Conservation (phyloP, 1,140 invertebrate genomes). For the Leptinotarsa undecemlineata region DNA sequence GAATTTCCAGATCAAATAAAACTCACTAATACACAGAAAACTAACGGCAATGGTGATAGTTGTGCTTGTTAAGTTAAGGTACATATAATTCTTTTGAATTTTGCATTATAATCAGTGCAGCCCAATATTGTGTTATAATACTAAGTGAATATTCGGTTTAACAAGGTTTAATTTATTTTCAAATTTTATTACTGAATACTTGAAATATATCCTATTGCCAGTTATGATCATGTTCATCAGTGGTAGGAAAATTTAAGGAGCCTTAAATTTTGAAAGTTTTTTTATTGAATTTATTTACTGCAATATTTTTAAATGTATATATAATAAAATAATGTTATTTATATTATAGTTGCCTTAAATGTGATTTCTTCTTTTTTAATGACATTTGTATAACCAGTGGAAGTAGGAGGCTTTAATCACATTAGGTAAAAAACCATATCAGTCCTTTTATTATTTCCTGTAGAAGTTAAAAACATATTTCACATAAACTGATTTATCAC, state of each 20-base stretch:
- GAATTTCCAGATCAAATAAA: conserved; percentile 97
- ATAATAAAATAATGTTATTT: conserved; percentile 25
- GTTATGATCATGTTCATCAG: conserved; percentile 19
- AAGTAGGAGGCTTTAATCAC: not conserved
- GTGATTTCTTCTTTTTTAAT: conserved; percentile 17
- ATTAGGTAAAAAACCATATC: not conserved
- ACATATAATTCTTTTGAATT: not conserved
- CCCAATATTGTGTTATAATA: not conserved
- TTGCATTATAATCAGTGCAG: conserved; percentile 5
- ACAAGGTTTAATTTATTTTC: conserved; percentile 18
- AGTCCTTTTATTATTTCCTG: too few species aligned
- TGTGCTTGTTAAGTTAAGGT: conserved; percentile 70
- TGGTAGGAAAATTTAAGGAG: not conserved
- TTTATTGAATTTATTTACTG: conserved; percentile 13
- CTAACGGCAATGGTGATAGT: conserved; percentile 72
- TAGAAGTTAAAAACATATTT: too few species aligned
- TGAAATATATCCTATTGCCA: not conserved
- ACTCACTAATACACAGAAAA: conserved; percentile 66
- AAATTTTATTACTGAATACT: conserved; percentile 12
- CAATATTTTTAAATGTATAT: conserved; percentile 32
- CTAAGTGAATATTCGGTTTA: conserved; percentile 7
- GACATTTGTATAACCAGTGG: conserved; percentile 2
- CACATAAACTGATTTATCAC: too few species aligned
- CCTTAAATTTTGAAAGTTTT: not conserved
- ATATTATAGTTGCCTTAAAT: conserved; percentile 29